These are phyloP conservation scores for Lophochroa leadbeateri DNA, from an alignment of 2,113 vertebrate genomes.

Conservation along the genomic window DNA sequence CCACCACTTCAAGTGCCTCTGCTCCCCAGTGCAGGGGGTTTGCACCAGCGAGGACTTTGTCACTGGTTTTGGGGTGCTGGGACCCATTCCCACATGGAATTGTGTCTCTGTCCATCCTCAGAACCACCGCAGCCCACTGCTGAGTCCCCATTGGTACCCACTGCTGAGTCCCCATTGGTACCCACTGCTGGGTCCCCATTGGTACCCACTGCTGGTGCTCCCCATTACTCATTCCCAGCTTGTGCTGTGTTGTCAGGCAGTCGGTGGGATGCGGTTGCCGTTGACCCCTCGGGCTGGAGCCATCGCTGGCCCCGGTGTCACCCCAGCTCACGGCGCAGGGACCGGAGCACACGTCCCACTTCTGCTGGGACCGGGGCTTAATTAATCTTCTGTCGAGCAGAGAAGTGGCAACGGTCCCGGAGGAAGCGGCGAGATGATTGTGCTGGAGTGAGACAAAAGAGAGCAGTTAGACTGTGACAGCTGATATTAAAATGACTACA, in stretches of 20 bases:
- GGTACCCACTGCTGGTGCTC: background rate
- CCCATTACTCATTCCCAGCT: background rate
- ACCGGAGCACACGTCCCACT: background rate
- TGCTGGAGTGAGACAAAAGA: constrained; percentile 66
- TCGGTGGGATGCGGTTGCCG: background rate
- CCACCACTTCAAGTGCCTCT: background rate
- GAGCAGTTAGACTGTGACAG: constrained; percentile 70
- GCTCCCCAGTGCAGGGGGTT: accelerated
- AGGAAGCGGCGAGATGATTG: constrained; percentile 56
- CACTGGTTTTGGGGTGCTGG: background rate
- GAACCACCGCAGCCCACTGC: background rate
- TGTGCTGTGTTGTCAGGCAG: background rate
- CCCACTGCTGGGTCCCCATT: too few relatives aligned
- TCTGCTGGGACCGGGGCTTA: constrained; percentile 36
- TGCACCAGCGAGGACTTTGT: background rate
- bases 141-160: background rate
- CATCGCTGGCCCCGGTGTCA: background rate
- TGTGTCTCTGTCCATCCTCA: accelerated
- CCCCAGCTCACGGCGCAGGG: background rate
- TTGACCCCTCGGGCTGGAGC: background rate
- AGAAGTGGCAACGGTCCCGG: constrained; percentile 32
- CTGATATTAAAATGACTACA: constrained; percentile 75
- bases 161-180: too few relatives aligned
- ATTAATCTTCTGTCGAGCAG: constrained; percentile 62
- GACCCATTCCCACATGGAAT: background rate